Conservation (phyloP, 2,113 vertebrate genomes). For the Steatornis caripensis region DNA sequence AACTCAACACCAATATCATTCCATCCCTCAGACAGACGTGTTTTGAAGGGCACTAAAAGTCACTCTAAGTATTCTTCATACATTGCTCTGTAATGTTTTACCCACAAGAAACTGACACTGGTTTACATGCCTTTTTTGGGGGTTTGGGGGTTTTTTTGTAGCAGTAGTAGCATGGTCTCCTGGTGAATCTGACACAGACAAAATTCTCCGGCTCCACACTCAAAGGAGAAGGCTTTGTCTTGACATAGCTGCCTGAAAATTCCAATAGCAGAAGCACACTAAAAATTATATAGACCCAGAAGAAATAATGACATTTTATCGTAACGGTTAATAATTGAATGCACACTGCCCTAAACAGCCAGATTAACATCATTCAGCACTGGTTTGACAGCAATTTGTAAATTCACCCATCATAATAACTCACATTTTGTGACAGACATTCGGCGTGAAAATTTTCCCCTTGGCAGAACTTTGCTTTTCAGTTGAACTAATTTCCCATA, state of each 20-base stretch:
- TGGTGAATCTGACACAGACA: neutral
- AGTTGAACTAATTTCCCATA: neutral
- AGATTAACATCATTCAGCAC: neutral
- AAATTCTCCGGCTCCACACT: neutral
- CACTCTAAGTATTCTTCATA: neutral
- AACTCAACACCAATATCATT: neutral
- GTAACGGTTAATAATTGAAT: constrained; percentile 20
- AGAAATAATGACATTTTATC: neutral
- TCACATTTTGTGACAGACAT: constrained; percentile 2
- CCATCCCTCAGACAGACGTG: neutral
- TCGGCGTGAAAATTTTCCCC: neutral
- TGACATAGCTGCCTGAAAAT: neutral
- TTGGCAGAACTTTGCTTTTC: neutral
- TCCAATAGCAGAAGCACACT: neutral
- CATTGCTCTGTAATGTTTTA: neutral
- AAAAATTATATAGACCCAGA: neutral
- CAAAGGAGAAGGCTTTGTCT: neutral
- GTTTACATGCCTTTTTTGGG: neutral
- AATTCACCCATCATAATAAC: neutral
- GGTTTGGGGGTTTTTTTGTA: neutral
- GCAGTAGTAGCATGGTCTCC: neutral
- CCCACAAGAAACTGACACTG: neutral
- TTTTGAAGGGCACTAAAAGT: neutral
- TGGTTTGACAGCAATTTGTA: constrained; percentile 6
- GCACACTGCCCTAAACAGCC: neutral